Base-by-base conservation (phyloP, 2,888 invertebrate genomes). In the Cactoblastis cactorum region DNA sequence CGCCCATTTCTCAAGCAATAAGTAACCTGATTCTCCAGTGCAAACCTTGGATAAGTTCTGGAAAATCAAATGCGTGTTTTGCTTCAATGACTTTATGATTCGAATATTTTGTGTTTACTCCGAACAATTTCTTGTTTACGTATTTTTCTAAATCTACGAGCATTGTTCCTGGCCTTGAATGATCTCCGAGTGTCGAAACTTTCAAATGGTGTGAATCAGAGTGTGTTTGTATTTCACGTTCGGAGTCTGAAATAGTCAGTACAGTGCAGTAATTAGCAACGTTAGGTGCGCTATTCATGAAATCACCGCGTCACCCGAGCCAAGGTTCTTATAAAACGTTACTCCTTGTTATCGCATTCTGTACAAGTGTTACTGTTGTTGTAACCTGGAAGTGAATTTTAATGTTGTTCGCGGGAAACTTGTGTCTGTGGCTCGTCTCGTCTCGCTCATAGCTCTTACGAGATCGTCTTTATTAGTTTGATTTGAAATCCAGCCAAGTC, bases 161-260 rank as follows among this genome's bases (percentile, higher is more conserved):
- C 17, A 41, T 34, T 43, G 39, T 37, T 46, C 17, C 35, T 43
- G 56, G 47, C 86, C 86, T 86, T 85, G 85, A 67, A 70, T 61
- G 66, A 66, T 74, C 73, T 75, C 71, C 67, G 71, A 73, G 65
- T 76, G 81, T 86, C 72, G 83, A 83, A 86, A 85, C 77, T 75
- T 74, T 73, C 72, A 69, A 69, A 67, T 65, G 71, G 67, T 67
- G 75, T 85, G 87, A 85, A 80, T 81, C 84, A 81, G 82, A 80
- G 66, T 77, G 79, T 75, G 76, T 67, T 74, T 69, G 74, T 73
- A 71, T 74, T 80, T 77, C 76, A 77, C 73, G 71, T 73, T 69
- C 63, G 66, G 67, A 62, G 80, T 72, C 79, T 83, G 83, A 84
- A 87, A 83, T 78, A 82, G 74, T 79, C 78, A 78, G 75, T 80